These are phyloP conservation scores for Bombus sylvicola DNA, from an alignment of 1,140 invertebrate species.

Conservation along the genomic window DNA sequence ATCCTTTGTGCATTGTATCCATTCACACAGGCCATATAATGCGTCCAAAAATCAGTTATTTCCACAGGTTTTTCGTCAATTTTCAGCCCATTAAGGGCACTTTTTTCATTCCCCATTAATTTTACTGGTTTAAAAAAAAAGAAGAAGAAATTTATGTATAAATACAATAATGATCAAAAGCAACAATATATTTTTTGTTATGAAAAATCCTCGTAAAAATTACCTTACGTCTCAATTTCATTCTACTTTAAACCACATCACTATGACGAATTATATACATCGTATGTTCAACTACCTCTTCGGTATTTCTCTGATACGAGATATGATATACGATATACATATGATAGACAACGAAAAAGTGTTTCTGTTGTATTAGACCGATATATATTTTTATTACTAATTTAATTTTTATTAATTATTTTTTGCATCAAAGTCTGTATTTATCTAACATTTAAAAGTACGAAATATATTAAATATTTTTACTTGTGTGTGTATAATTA, in stretches of 20 bases:
- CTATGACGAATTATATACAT: neutral
- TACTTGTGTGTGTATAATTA: neutral
- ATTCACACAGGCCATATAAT: conserved; percentile 87
- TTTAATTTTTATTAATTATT: neutral
- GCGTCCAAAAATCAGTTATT: conserved; percentile 90
- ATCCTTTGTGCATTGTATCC: conserved; percentile 84
- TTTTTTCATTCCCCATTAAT: conserved; percentile 89
- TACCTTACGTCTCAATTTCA: neutral
- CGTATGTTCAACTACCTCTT: neutral
- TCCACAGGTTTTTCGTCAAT: conserved; percentile 89
- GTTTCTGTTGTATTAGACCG: neutral
- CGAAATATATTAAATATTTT: neutral
- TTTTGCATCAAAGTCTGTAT: neutral
- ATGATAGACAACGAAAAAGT: neutral
- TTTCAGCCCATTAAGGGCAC: conserved; percentile 87
- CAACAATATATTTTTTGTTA: neutral
- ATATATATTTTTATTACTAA: conserved; percentile 4
- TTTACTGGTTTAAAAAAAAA: neutral
- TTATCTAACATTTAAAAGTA: neutral
- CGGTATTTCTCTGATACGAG: neutral
- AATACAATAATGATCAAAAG: neutral
- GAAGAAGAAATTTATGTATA: neutral
- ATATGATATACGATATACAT: neutral
- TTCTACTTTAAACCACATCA: neutral
- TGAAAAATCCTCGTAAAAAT: neutral